Base-by-base conservation (phyloP, 2,888 invertebrate genomes). In the Pollenia amentaria region DNA sequence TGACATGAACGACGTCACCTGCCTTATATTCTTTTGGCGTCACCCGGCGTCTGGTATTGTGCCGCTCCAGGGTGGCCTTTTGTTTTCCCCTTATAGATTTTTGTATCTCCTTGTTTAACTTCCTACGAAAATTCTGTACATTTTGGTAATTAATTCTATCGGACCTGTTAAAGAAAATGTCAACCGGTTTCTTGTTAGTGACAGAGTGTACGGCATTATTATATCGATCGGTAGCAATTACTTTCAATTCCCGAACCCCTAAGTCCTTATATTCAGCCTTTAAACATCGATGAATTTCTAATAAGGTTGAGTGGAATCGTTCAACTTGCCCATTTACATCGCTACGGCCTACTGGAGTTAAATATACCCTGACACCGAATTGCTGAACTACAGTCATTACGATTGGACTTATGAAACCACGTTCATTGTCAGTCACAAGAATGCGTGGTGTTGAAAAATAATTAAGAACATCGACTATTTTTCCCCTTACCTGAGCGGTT, bases 121-220 rank as follows among this genome's bases (percentile, higher is more conserved):
- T 14, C 11, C 44, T 14, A 11, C 12, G 3, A 46, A 57, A 73
- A 38, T 75, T 51, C n/a, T 16, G 51, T 12, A 64, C n/a, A 0
- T 12, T 76, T 14, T 64, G 76, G 18, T 77, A 55, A 16, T 65
- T 55, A 18, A 65, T 77, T 65, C 77, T 65, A 2, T 42, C 16
- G n/a, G 29, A 29, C 29, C 29, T 29, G 29, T 29, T 29, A 29
- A 29, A 29, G 29, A 29, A 29, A 4, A 29, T 29, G 29, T 29
- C 29, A 6, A 29, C 29, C 29, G 29, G 29, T 29, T 29, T 29
- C 6, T 6, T 29, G 16, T 82, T 80, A 0, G 79, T 88, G 0
- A 88, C 87, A 12, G 88, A 87, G 18, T 88, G 85, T 3, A 2
- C 10, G 10, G 44, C 51, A 70, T 84, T 88, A 48, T 88, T 88